Evolutionary conservation across 1,140 invertebrate genomes (phyloP), one percentile per base, ranked within the genome.

Genomic region (Contarinia nasturtii): DNA sequence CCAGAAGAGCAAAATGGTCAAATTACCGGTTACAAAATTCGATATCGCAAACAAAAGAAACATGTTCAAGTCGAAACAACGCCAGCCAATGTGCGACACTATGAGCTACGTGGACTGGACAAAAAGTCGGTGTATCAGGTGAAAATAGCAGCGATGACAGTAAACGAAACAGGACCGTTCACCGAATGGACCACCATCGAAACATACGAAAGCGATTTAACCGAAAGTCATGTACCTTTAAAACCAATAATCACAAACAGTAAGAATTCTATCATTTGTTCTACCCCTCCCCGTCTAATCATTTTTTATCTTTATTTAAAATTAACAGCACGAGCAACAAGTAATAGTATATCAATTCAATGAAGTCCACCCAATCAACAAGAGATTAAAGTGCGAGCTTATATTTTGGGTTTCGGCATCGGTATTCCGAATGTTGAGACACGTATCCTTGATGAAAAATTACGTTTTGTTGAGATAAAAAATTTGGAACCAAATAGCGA

Each of bases 1-100:
- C 56, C 73, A 2, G 79, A 85, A 53, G 74, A 79, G 22, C 79
- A 80, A 59, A 95, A 96, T 65, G 93, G 93, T 1, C 70, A 88
- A 27, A 88, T 98, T 21, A 93, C 87, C 1, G 92, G 92, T 1
- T 97, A 96, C 67, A 95, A 94, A 68, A 79, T 98, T 45, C 77
- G 86, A 40, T 94, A 87, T 68, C 81, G 80, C 51, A 74, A 78
- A 51, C 60, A 69, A 2, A 72, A 74, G 40, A 58, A 63, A 43
- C 53, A 58, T 1, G 55, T 57, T 0, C 58, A 64, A 49, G 57
- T 64, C 61, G 65, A 68, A 66, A 55, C 61, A 3, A 89, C 89
- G 0, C 83, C 90, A 44, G 86, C 87, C 1, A 87, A 91, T 62
- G 73, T 80, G 43, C 72, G 86, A 20, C 71, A 80, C 7, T 82